phyloP scores from a whole-genome alignment of 2,888 invertebrate species.

The Parnassius orleans region DNA sequence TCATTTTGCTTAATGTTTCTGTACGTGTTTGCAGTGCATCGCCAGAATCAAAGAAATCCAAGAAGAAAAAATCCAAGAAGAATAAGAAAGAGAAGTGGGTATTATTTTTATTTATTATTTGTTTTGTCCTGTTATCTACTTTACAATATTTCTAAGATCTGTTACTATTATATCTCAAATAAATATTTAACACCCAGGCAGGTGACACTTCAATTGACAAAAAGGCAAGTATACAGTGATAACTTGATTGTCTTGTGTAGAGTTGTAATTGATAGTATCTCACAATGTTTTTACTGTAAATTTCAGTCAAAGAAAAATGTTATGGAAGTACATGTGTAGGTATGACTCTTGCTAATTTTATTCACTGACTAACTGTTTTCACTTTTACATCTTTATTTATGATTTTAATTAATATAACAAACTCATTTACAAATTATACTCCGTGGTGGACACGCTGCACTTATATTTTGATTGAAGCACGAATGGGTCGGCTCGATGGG shows the following conservation, averaged over 20 bases:
- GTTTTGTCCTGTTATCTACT: constrained; percentile 32
- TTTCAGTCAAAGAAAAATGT: constrained; percentile 75
- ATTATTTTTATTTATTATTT: constrained; percentile 29
- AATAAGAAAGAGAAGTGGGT: constrained; percentile 88
- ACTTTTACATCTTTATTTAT: neutral
- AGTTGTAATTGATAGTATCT: neutral
- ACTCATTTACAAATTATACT: too few species aligned
- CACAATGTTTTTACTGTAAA: constrained; percentile 36
- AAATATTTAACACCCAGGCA: constrained; percentile 63
- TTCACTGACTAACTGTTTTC: neutral
- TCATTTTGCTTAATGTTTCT: constrained; percentile 9
- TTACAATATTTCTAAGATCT: constrained; percentile 48
- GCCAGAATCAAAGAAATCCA: constrained; percentile 86
- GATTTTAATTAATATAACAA: too few species aligned
- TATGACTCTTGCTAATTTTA: constrained; percentile 42
- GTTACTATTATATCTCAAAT: neutral
- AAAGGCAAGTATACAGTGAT: constrained; percentile 62
- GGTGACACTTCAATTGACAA: constrained; percentile 67
- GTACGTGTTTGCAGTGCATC: constrained; percentile 80
- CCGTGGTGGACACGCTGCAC: too few species aligned
- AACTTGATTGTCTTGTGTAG: neutral
- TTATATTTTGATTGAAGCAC: too few species aligned
- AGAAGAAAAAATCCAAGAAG: constrained; percentile 90
- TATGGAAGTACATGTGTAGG: constrained; percentile 70
- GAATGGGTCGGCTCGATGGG: too few species aligned